Percentiles rank a stretch among this genome's conserved stretches.
phyloP scores from a whole-genome alignment of 2,888 invertebrate species.

The Homarus gammarus region DNA sequence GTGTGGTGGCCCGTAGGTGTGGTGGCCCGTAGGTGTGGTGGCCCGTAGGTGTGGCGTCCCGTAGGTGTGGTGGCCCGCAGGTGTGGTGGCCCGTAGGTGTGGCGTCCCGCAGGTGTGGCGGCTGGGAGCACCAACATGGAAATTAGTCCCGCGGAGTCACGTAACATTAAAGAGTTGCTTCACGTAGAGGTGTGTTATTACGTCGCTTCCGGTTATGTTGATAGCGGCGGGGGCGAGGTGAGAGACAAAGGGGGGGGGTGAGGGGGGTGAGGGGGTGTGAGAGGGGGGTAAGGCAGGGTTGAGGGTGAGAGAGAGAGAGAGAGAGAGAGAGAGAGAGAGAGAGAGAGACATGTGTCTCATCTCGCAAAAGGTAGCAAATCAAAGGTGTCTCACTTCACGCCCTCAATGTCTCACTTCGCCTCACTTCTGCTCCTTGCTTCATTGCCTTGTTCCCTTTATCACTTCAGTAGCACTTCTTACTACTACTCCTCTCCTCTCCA shows the following conservation, averaged over 20 bases:
- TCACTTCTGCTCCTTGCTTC: too few species aligned
- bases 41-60: neutral
- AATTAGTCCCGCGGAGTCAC: conserved; percentile 43
- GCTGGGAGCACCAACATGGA: conserved; percentile 32
- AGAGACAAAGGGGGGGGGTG: neutral
- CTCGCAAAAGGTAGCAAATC: too few species aligned
- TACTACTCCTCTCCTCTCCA: too few species aligned
- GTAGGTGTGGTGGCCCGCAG: neutral
- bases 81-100: conserved; percentile 16
- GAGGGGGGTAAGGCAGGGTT: neutral
- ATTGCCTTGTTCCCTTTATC: too few species aligned
- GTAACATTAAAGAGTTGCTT: conserved; percentile 49
- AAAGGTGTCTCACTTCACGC: too few species aligned
- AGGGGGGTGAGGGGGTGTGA: neutral
- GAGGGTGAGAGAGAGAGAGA: neutral
- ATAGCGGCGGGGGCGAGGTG: neutral
- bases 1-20: neutral
- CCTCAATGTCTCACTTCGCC: too few species aligned
- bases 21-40: neutral
- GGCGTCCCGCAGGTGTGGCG: neutral
- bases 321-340: neutral
- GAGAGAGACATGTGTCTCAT: neutral
- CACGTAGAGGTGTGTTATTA: conserved; percentile 38
- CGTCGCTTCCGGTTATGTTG: conserved; percentile 28
- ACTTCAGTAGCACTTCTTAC: too few species aligned